Evolutionary conservation across 2,113 vertebrate species (phyloP).

Genomic region (Riparia riparia): DNA sequence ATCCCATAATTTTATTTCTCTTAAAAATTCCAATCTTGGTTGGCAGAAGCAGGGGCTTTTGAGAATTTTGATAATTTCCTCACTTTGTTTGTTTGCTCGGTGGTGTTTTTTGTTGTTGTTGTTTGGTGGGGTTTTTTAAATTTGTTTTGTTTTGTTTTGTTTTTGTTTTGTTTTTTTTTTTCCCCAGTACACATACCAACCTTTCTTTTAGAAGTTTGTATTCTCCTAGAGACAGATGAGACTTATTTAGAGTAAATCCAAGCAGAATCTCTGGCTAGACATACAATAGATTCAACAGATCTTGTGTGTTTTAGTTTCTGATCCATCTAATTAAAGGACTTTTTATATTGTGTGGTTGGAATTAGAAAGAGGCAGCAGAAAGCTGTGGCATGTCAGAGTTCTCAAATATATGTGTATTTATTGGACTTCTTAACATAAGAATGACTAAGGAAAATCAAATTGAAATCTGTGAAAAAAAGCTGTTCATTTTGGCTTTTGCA

Average conservation of each 20-base stretch:
- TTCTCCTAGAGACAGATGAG: background rate
- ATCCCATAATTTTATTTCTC: background rate
- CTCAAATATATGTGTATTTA: background rate
- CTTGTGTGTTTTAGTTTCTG: background rate
- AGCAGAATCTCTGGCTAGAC: background rate
- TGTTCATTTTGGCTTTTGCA: background rate
- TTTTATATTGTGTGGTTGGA: background rate
- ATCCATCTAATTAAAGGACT: background rate
- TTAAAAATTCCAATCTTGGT: background rate
- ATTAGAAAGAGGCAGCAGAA: background rate
- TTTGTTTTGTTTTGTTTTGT: background rate
- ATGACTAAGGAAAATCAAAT: background rate
- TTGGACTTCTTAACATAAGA: background rate
- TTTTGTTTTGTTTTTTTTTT: background rate
- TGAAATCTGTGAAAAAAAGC: background rate
- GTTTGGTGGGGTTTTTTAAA: background rate
- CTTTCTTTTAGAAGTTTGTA: background rate
- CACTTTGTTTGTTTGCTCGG: background rate
- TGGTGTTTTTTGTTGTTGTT: too few species aligned
- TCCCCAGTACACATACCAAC: background rate
- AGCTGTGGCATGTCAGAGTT: background rate
- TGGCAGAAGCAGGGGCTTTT: background rate
- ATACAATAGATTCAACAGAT: background rate
- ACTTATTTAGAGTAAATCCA: background rate
- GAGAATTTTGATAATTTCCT: background rate